phyloP scores from a whole-genome alignment of 2,888 invertebrate genomes.

The Ecdyonurus torrentis region DNA sequence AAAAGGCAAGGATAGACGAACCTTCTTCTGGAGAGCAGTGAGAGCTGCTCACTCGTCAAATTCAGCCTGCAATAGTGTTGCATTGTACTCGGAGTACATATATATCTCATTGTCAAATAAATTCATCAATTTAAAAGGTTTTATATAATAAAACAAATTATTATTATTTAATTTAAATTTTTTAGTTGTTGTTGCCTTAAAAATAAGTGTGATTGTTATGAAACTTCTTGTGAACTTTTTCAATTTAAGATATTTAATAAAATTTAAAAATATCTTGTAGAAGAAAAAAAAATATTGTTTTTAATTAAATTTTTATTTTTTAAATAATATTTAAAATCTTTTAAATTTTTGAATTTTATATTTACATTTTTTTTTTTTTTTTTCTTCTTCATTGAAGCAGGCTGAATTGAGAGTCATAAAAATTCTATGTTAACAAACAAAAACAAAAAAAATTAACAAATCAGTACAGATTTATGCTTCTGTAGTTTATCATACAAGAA shows the following conservation, averaged over 20 bases:
- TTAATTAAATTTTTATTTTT: too few relatives aligned
- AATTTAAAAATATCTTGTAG: not conserved
- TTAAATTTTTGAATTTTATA: not conserved
- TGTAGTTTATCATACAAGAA: not conserved
- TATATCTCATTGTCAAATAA: not conserved
- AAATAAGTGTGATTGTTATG: not conserved
- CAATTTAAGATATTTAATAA: not conserved
- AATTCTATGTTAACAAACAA: not conserved
- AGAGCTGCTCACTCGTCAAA: not conserved
- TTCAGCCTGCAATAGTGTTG: not conserved
- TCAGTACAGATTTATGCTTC: not conserved
- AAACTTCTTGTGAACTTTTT: not conserved
- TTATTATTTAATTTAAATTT: not conserved
- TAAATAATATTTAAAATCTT: not conserved
- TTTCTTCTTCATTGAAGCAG: too few relatives aligned
- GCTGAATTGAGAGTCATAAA: not conserved
- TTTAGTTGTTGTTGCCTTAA: not conserved
- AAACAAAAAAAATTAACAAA: not conserved
- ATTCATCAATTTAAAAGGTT: not conserved
- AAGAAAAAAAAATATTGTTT: not conserved
- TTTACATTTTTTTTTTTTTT: not conserved
- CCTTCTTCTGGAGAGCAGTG: not conserved
- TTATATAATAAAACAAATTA: not conserved
- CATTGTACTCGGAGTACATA: not conserved
- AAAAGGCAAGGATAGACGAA: constrained; percentile 1